A percentile compares a stretch with the other conserved stretches of the same genome.
Evolutionary conservation across 2,888 invertebrate genomes (phyloP).

Genomic region (Julus scanicus): DNA sequence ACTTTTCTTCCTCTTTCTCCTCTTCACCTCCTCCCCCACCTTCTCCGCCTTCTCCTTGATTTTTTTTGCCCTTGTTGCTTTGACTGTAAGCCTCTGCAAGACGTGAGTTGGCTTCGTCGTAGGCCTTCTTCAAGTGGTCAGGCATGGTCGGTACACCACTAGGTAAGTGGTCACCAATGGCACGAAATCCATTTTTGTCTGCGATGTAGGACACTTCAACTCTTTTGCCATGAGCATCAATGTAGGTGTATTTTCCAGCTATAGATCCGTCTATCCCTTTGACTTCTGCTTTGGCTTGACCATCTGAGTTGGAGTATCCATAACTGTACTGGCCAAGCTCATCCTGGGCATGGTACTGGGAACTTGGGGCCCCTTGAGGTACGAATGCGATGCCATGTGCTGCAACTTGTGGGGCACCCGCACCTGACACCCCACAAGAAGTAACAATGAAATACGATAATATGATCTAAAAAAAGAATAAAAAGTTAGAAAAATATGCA

Average conservation of each 20-base stretch:
- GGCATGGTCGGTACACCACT: slow-evolving; percentile 49
- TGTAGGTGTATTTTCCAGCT: slow-evolving; percentile 55
- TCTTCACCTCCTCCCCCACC: slow-evolving; percentile 44
- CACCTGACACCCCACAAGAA: not conserved
- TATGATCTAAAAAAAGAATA: not conserved
- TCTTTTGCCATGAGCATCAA: slow-evolving; percentile 51
- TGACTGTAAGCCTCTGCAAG: slow-evolving; percentile 49
- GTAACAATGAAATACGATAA: slow-evolving; percentile 4
- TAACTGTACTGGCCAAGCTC: slow-evolving; percentile 55
- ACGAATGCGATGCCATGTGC: slow-evolving; percentile 24
- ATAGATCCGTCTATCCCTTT: slow-evolving; percentile 54
- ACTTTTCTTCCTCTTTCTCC: slow-evolving; percentile 44
- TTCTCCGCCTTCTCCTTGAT: not conserved
- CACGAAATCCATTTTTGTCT: slow-evolving; percentile 52
- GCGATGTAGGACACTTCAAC: slow-evolving; percentile 55
- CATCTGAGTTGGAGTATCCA: slow-evolving; percentile 54
- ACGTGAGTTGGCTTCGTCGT: slow-evolving; percentile 52
- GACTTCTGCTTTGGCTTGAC: slow-evolving; percentile 56
- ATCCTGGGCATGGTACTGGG: slow-evolving; percentile 56
- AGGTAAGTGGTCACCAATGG: slow-evolving; percentile 54
- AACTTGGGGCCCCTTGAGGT: slow-evolving; percentile 45
- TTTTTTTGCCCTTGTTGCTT: not conserved
- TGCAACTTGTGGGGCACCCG: slow-evolving; percentile 23
- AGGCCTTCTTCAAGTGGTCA: slow-evolving; percentile 53
- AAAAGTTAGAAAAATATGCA: not conserved